Evolutionary conservation across 2,888 invertebrate genomes (phyloP).

Genomic region (Mesoligia furuncula): DNA sequence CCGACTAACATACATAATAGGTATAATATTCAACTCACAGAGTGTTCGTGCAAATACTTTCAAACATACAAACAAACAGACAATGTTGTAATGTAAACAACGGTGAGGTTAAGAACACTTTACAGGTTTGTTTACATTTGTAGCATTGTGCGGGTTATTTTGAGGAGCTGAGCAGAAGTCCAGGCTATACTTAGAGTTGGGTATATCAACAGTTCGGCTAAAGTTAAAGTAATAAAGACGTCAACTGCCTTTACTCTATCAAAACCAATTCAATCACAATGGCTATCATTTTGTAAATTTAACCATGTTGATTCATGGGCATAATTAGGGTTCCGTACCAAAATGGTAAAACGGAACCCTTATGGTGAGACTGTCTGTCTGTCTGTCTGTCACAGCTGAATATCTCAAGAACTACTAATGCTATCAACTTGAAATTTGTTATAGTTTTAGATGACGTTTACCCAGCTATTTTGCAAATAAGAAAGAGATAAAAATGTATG

Average conservation of each 20-base stretch:
- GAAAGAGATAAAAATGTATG: too few relatives aligned
- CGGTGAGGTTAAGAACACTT: constrained; percentile 39
- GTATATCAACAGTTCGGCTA: not conserved
- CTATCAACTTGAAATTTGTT: too few relatives aligned
- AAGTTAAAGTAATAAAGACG: not conserved
- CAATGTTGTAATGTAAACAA: constrained; percentile 8
- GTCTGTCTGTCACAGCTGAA: too few relatives aligned
- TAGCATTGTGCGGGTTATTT: constrained; percentile 9
- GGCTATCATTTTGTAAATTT: not conserved
- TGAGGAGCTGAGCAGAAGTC: not conserved
- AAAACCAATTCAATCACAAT: not conserved
- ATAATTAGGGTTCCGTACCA: not conserved
- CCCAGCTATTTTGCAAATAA: too few relatives aligned
- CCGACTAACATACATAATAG: not conserved
- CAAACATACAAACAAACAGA: constrained; percentile 20
- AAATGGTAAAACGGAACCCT: too few relatives aligned
- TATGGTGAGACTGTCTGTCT: too few relatives aligned
- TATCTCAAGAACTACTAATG: too few relatives aligned
- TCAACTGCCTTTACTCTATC: not conserved
- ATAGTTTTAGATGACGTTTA: too few relatives aligned
- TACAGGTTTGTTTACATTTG: constrained; percentile 26
- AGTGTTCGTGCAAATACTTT: constrained; percentile 31
- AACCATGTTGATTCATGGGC: not conserved
- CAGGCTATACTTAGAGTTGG: not conserved
- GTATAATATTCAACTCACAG: constrained; percentile 11